Evolutionary conservation across 2,888 invertebrate species (phyloP).

Genomic region (Ectemnius continuus): DNA sequence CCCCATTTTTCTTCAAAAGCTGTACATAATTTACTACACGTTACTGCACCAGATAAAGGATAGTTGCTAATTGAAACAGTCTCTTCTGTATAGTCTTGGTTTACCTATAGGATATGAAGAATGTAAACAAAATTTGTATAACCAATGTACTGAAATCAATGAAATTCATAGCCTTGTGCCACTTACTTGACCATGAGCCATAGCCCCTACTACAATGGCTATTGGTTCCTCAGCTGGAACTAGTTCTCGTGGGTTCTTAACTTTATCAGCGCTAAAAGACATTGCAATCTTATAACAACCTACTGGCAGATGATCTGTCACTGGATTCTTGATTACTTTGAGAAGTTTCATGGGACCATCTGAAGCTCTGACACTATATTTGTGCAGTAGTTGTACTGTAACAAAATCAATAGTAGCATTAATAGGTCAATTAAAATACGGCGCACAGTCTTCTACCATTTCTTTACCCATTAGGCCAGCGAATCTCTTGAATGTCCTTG

Average conservation of each 20-base stretch:
- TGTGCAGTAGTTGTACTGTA: constrained; percentile 96
- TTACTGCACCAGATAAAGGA: constrained; percentile 96
- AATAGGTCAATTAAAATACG: too few species aligned
- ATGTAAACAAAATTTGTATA: constrained; percentile 12
- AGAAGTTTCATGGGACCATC: constrained; percentile 93
- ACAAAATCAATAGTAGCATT: constrained; percentile 35
- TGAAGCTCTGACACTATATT: constrained; percentile 93
- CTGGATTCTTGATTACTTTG: constrained; percentile 98
- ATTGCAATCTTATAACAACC: constrained; percentile 94
- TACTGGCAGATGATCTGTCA: constrained; percentile 95
- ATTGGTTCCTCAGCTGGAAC: constrained; percentile 91
- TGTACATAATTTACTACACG: constrained; percentile 96
- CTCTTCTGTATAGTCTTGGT: constrained; percentile 92
- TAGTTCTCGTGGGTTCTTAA: constrained; percentile 86
- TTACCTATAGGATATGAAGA: constrained; percentile 78
- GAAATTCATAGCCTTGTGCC: constrained; percentile 44
- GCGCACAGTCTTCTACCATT: too few species aligned
- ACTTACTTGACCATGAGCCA: constrained; percentile 96
- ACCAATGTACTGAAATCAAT: not conserved
- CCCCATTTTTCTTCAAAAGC: constrained; percentile 97
- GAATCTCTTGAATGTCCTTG: constrained; percentile 97
- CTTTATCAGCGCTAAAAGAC: constrained; percentile 90
- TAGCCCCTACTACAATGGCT: constrained; percentile 95
- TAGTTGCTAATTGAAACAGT: constrained; percentile 96
- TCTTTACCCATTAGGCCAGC: constrained; percentile 94